A percentile compares a stretch with the other conserved stretches of the same genome.
Conservation (phyloP, 2,888 invertebrate species). For the Spisula subtruncata region DNA sequence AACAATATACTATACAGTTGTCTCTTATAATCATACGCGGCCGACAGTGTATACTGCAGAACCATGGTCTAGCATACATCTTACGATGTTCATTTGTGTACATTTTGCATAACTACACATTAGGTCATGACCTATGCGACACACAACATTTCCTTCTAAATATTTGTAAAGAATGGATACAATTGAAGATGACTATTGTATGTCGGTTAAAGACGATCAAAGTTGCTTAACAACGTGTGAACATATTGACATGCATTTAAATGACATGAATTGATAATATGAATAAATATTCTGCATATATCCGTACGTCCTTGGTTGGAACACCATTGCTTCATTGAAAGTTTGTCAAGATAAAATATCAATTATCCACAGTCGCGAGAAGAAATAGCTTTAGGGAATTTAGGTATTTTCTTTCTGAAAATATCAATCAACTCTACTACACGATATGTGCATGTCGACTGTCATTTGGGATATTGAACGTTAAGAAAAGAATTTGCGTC, state of each 20-base stretch:
- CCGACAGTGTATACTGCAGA: too few relatives aligned
- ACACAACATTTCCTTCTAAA: too few relatives aligned
- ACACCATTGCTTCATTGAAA: neutral
- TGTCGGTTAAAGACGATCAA: too few relatives aligned
- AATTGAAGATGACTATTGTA: too few relatives aligned
- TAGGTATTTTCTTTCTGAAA: neutral
- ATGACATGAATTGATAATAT: neutral
- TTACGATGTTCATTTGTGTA: too few relatives aligned
- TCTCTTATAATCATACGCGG: too few relatives aligned
- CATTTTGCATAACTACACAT: too few relatives aligned
- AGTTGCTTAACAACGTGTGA: neutral
- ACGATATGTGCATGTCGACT: neutral
- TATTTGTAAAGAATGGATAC: too few relatives aligned
- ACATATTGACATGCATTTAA: neutral
- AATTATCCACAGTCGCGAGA: neutral
- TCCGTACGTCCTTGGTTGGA: neutral
- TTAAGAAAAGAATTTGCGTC: neutral
- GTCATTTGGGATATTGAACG: neutral
- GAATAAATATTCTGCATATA: neutral
- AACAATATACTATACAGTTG: too few relatives aligned
- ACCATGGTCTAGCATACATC: too few relatives aligned
- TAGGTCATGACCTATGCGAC: too few relatives aligned
- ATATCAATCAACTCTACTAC: neutral
- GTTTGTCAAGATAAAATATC: neutral
- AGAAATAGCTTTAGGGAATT: slow-evolving; percentile 4